Conservation (phyloP, 2,888 invertebrate species). For the Scrobipalpa atriplicella region DNA sequence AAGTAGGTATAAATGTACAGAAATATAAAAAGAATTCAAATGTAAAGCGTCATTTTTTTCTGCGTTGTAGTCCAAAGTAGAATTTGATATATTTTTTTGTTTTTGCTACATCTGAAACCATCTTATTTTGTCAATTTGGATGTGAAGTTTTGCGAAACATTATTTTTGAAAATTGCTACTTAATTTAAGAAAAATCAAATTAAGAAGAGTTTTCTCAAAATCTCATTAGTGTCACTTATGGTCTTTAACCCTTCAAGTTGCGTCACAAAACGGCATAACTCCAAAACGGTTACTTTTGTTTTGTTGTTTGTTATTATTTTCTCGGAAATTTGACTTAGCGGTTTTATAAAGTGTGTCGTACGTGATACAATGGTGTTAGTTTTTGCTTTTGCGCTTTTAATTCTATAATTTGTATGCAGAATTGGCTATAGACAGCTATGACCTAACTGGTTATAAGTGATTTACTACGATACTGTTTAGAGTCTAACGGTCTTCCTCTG, state of each 20-base stretch:
- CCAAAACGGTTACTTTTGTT: constrained; percentile 13
- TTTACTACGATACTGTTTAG: neutral
- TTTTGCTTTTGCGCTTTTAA: constrained; percentile 1
- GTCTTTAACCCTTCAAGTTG: constrained; percentile 6
- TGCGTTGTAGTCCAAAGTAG: too few species aligned
- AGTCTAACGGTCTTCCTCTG: neutral
- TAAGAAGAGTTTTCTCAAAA: neutral
- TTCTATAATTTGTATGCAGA: constrained; percentile 3
- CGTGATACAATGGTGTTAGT: constrained; percentile 16
- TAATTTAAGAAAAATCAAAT: neutral
- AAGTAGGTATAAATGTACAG: neutral
- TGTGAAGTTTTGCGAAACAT: too few species aligned
- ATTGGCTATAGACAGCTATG: neutral
- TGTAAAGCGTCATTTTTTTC: too few species aligned
- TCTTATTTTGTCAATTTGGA: too few species aligned
- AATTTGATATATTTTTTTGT: too few species aligned
- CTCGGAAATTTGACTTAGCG: constrained; percentile 24
- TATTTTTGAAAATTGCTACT: too few species aligned
- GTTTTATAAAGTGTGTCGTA: constrained; percentile 22
- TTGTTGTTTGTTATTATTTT: constrained; percentile 25
- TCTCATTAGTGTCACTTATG: neutral
- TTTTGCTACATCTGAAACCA: too few species aligned
- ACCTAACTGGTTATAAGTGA: neutral
- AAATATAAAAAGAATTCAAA: too few species aligned
- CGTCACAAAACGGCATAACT: constrained; percentile 14